Evolutionary conservation across 2,888 invertebrate genomes (phyloP).

Genomic region (Petrolisthes manimaculis): DNA sequence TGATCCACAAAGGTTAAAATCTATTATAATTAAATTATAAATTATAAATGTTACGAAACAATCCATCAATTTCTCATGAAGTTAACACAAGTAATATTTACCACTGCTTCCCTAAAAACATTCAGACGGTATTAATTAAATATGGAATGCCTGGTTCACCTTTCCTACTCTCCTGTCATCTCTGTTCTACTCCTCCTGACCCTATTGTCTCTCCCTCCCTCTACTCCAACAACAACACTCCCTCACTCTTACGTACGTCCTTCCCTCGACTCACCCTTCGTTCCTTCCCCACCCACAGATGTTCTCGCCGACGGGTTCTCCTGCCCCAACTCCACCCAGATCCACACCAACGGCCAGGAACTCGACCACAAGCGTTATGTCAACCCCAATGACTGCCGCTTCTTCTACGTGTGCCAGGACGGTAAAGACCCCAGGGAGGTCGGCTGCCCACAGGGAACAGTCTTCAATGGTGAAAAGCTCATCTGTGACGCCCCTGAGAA

Average conservation of each 20-base stretch:
- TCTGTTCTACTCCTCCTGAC: not conserved
- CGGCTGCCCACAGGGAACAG: slow-evolving; percentile 77
- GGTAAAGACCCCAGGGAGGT: slow-evolving; percentile 88
- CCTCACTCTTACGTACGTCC: not conserved
- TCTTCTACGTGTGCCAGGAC: slow-evolving; percentile 73
- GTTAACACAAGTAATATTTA: no score
- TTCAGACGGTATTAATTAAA: no score
- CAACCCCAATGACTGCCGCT: slow-evolving; percentile 65
- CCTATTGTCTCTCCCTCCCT: not conserved
- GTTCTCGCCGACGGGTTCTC: slow-evolving; percentile 81
- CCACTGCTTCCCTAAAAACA: no score
- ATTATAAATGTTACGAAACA: no score
- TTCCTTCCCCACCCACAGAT: slow-evolving; percentile 72
- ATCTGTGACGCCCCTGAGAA: slow-evolving; percentile 69
- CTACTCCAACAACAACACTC: not conserved
- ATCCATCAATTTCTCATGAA: no score
- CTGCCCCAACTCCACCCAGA: slow-evolving; percentile 77
- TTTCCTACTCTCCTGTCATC: not conserved
- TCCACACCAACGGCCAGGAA: slow-evolving; percentile 79
- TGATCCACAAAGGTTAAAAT: no score
- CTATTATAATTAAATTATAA: no score
- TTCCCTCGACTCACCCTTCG: not conserved
- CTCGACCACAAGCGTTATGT: slow-evolving; percentile 88
- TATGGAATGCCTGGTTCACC: not conserved
- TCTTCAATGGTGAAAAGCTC: slow-evolving; percentile 68